phyloP scores from a whole-genome alignment of 1,140 invertebrate genomes.

The Lasioglossum baleicum region DNA sequence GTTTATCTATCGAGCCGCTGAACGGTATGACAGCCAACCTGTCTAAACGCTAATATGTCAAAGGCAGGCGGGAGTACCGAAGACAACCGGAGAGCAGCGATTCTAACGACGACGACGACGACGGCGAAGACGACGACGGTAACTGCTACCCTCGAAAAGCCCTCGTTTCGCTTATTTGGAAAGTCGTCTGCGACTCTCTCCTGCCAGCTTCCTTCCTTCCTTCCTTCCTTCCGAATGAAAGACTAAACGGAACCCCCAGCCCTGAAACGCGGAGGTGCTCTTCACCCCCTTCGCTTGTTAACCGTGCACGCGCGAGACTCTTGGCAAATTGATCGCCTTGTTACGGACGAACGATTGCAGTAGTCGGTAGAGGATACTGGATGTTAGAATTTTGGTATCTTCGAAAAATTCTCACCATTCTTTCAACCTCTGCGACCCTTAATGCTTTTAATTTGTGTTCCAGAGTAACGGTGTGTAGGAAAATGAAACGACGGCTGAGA shows the following conservation, averaged over 20 bases:
- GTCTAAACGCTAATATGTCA: slow-evolving; percentile 58
- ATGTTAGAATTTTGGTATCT: too few species aligned
- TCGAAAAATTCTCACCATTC: too few species aligned
- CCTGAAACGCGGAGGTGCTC: background rate
- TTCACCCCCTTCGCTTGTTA: slow-evolving; percentile 8
- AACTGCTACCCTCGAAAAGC: slow-evolving; percentile 16
- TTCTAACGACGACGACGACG: slow-evolving; percentile 22
- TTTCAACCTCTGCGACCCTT: too few species aligned
- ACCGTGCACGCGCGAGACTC: background rate
- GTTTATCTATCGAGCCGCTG: slow-evolving; percentile 63
- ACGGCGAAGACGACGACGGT: background rate
- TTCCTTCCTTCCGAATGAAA: slow-evolving; percentile 19
- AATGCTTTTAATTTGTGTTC: too few species aligned
- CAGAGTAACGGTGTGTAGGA: background rate
- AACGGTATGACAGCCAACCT: slow-evolving; percentile 35
- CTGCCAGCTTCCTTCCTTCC: slow-evolving; percentile 8
- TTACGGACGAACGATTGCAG: background rate
- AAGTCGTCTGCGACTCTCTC: slow-evolving; percentile 32
- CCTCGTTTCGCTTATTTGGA: slow-evolving; percentile 50
- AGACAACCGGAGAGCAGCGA: slow-evolving; percentile 52
- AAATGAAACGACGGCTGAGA: background rate
- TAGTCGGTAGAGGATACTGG: too few species aligned
- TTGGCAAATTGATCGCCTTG: slow-evolving; percentile 18
- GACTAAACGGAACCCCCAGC: slow-evolving; percentile 4
- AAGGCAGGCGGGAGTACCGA: slow-evolving; percentile 50